These are phyloP conservation scores for Erynnis tages DNA, from an alignment of 2,888 invertebrate genomes.

Conservation along the genomic window DNA sequence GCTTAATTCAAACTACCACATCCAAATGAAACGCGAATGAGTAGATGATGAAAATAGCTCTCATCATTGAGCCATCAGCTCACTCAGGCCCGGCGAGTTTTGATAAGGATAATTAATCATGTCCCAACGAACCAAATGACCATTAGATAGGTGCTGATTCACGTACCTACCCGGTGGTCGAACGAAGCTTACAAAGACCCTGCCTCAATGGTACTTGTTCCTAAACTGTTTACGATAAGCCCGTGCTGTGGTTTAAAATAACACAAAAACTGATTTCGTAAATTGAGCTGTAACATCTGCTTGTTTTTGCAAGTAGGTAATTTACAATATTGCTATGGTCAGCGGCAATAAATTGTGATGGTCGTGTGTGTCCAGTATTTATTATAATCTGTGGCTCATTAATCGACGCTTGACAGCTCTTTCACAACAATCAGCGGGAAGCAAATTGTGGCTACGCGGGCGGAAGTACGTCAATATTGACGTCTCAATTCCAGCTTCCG, in stretches of 20 bases:
- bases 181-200: conserved; percentile 41
- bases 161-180: conserved; percentile 60
- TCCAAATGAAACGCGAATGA: background rate
- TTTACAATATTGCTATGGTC: conserved; percentile 40
- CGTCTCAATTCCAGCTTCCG: conserved; percentile 56
- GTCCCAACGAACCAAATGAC: conserved; percentile 59
- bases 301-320: conserved; percentile 23
- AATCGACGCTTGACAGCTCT: conserved; percentile 66
- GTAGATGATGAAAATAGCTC: conserved; percentile 39
- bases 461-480: conserved; percentile 66
- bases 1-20: conserved; percentile 7
- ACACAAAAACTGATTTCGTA: conserved; percentile 13
- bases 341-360: conserved; percentile 39
- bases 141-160: conserved; percentile 73
- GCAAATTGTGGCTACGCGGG: conserved; percentile 48
- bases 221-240: conserved; percentile 33
- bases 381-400: conserved; percentile 57
- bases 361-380: conserved; percentile 50
- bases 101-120: conserved; percentile 78
- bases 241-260: conserved; percentile 10
- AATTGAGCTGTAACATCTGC: conserved; percentile 32
- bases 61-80: conserved; percentile 74
- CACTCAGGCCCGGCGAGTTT: conserved; percentile 46
- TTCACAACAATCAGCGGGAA: conserved; percentile 76
- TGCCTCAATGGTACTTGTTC: conserved; percentile 45